Evolutionary conservation across 2,888 invertebrate species (phyloP).

Genomic region (Macrophya alboannulata): DNA sequence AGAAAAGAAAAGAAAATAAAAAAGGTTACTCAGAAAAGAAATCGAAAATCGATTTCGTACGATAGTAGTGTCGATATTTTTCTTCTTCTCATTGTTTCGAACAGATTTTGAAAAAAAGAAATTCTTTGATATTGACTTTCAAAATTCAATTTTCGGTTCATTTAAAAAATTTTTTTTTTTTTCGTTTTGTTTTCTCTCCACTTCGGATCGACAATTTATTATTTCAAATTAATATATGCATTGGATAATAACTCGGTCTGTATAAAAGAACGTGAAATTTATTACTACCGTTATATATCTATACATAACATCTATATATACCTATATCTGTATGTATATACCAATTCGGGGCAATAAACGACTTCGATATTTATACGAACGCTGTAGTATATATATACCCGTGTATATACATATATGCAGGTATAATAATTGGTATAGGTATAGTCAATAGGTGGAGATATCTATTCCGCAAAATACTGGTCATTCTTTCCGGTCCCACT

Average conservation of each 20-base stretch:
- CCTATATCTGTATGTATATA: not conserved
- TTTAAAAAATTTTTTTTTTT: not conserved
- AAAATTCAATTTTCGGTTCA: not conserved
- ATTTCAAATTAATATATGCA: conserved; percentile 3
- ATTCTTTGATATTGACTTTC: not conserved
- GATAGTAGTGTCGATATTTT: not conserved
- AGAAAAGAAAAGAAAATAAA: no score
- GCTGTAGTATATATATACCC: not conserved
- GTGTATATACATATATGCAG: not conserved
- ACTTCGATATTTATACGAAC: conserved; percentile 22
- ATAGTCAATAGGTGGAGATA: not conserved
- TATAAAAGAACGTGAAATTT: not conserved
- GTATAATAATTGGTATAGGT: not conserved
- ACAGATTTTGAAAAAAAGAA: not conserved
- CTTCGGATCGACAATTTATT: not conserved
- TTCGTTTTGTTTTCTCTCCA: not conserved
- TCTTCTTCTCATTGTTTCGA: not conserved
- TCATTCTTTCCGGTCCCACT: not conserved
- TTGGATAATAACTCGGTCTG: not conserved
- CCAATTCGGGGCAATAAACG: conserved; percentile 20
- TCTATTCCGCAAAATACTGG: conserved; percentile 12
- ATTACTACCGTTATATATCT: not conserved
- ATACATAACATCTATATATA: not conserved
- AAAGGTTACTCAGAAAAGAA: not conserved
- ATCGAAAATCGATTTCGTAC: not conserved